Evolutionary conservation across 2,888 invertebrate genomes (phyloP), one percentile per base, ranked within the genome.

Genomic region (Eupeodes luniger): DNA sequence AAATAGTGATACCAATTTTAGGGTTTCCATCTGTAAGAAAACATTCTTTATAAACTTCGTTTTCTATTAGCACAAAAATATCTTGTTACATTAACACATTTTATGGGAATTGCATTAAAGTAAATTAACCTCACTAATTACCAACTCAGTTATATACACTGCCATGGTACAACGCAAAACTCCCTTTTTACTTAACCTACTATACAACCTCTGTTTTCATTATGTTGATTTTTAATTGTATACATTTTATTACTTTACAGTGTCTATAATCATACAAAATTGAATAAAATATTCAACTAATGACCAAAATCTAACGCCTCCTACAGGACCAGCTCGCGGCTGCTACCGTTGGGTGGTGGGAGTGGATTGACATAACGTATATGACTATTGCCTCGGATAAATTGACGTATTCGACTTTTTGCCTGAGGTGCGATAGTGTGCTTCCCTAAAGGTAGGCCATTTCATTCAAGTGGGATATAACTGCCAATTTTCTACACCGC

Each of bases 401-500:
- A 69, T 16, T 53, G 40, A 49, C 49, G 66, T 47, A 66, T 47
- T 62, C 16, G 7, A 62, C 5, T 16, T 40, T 66, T 66, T 12
- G 27, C n/a, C 49, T 40, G 5, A 0, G 40, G 6, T 27, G 27
- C 27, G 27, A 27, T 27, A 27, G 27, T 27, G 27, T 27, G 27
- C 40, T 40, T 40, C 40, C 40, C 40, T 5, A 40, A 40, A 49
- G 12, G 47, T 47, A 4, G 66, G 49, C 47, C 51, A 36, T 47
- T 44, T 53, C 53, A 47, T 14, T 57, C 40, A 40, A 55, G 5
- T 40, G 40, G 57, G 27, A 64, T 72, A 53, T 81, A 87, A 76
- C 87, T 87, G 87, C 72, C 83, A 87, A 87, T 87, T 87, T 87
- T 69, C 74, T 62, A n/a, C 87, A 72, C 70, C 83, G 9, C 40